phyloP scores from a whole-genome alignment of 2,113 vertebrate species.

The Lophochroa leadbeateri region DNA sequence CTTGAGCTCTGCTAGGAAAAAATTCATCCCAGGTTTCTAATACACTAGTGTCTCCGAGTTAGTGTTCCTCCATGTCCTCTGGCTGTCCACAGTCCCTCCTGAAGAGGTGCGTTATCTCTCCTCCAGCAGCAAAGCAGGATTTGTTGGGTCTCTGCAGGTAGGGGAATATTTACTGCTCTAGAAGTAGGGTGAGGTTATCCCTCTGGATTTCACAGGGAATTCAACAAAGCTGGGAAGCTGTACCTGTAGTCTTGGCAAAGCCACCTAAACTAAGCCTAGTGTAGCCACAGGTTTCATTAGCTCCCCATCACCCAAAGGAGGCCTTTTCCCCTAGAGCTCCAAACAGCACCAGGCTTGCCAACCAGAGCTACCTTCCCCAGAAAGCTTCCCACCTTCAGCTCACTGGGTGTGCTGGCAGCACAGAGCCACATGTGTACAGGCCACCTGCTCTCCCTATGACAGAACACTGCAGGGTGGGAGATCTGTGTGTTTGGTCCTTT shows the following conservation, averaged over 20 bases:
- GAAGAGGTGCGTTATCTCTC: not conserved
- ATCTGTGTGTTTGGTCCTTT: not conserved
- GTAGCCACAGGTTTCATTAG: not conserved
- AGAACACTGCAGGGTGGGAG: not conserved
- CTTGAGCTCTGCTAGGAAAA: not conserved
- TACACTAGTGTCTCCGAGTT: not conserved
- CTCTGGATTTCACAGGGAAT: not conserved
- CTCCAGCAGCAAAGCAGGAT: not conserved
- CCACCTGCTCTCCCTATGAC: accelerated
- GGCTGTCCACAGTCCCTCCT: not conserved
- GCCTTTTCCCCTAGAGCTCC: not conserved
- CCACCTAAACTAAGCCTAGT: not conserved
- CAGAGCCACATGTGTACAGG: accelerated
- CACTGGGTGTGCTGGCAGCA: not conserved
- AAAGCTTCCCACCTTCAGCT: not conserved
- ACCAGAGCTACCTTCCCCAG: not conserved
- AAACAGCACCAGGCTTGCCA: not conserved
- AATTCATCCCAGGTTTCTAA: not conserved
- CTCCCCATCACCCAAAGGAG: too few species aligned
- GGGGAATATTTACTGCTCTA: not conserved
- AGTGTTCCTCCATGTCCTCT: not conserved
- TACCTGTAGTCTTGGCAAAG: not conserved
- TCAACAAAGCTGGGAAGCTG: not conserved
- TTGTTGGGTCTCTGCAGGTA: not conserved
- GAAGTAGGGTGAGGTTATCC: not conserved